Percentiles rank a stretch among this genome's conserved stretches.
These are phyloP conservation scores for Adelphocoris suturalis DNA, from an alignment of 2,888 invertebrate genomes.

Conservation along the genomic window DNA sequence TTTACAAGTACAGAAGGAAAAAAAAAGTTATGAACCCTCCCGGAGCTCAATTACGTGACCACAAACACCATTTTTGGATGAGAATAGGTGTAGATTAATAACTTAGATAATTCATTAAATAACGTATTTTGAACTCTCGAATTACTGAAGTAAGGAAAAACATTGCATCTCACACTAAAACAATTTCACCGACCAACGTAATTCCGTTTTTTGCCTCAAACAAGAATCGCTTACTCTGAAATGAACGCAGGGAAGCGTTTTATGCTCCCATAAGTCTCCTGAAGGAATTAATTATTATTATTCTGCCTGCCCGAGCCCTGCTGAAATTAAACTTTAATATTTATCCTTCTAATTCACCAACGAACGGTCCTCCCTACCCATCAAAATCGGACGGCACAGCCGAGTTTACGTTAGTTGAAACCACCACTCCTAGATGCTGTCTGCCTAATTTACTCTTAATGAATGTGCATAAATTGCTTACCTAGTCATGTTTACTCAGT, in stretches of 20 bases:
- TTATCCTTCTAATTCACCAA: background rate
- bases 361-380: background rate
- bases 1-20: too few species aligned
- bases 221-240: background rate
- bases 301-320: background rate
- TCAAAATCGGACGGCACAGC: constrained; percentile 1
- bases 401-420: background rate
- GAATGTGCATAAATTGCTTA: background rate
- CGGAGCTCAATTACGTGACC: too few species aligned
- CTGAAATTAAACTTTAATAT: constrained; percentile 28
- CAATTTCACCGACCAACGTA: too few species aligned
- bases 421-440: background rate
- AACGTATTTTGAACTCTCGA: too few species aligned
- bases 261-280: background rate
- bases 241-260: background rate
- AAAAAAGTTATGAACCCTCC: too few species aligned
- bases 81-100: too few species aligned
- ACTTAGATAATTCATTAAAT: too few species aligned
- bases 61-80: too few species aligned
- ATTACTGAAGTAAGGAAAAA: too few species aligned
- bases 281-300: background rate
- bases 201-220: too few species aligned
- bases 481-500: background rate
- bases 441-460: constrained; percentile 20
- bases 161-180: too few species aligned